Evolutionary conservation across 2,113 vertebrate genomes (phyloP).

Genomic region (Capreolus pygargus): DNA sequence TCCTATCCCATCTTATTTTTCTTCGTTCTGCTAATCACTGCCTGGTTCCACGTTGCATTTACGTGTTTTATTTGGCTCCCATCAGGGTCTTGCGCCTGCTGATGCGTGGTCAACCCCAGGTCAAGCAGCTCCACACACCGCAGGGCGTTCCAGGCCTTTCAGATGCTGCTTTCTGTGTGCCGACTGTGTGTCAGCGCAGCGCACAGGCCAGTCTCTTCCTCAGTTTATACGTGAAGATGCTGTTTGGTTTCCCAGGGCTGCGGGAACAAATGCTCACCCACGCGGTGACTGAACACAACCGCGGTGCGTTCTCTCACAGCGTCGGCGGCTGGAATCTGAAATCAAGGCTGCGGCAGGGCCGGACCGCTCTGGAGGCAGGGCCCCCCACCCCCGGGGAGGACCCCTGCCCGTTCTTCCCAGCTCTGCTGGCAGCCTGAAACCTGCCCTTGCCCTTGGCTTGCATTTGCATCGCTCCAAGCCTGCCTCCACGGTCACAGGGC

Average conservation of each 20-base stretch:
- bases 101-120: neutral
- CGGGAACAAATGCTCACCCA: no score
- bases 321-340: neutral
- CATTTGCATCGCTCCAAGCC: accelerated
- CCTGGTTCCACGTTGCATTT: neutral
- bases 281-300: neutral
- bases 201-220: neutral
- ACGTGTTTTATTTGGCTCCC: neutral
- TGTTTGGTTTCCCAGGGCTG: neutral
- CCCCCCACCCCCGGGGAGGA: neutral
- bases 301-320: accelerated
- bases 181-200: neutral
- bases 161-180: no score
- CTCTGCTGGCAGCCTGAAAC: neutral
- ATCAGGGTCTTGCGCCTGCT: neutral
- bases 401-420: accelerated
- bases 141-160: accelerated
- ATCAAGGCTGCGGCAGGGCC: no score
- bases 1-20: neutral
- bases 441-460: neutral
- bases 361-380: neutral
- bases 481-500: neutral
- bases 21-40: neutral
- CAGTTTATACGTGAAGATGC: accelerated
- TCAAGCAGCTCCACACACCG: neutral